Percentiles rank a stretch among this genome's conserved stretches.
Conservation (phyloP, 2,113 vertebrate species). For the Dromiciops gliroides region DNA sequence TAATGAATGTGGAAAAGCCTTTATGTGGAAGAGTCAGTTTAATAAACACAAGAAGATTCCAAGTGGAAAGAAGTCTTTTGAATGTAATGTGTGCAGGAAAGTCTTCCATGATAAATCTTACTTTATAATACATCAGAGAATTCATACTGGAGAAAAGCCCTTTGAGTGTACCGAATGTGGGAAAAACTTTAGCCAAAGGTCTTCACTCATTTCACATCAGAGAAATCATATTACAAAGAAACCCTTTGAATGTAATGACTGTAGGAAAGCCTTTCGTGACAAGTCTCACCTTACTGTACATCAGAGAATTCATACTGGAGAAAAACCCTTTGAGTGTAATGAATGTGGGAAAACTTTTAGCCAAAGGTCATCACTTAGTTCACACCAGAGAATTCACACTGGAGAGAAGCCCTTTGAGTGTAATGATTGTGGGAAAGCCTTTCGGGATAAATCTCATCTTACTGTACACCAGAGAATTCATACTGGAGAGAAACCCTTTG, state of each 20-base stretch:
- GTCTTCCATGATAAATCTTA: constrained; percentile 55
- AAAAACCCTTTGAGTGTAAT: constrained; percentile 53
- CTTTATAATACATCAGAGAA: constrained; percentile 60
- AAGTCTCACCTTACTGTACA: constrained; percentile 8
- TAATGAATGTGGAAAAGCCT: constrained; percentile 45
- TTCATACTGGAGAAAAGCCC: constrained; percentile 74
- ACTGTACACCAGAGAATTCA: constrained; percentile 60
- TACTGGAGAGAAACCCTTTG: constrained; percentile 67
- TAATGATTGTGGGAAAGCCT: constrained; percentile 60
- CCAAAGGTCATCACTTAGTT: constrained; percentile 56
- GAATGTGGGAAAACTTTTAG: constrained; percentile 65
- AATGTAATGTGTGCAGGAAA: constrained; percentile 63
- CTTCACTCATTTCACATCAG: constrained; percentile 5
- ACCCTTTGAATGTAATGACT: background rate
- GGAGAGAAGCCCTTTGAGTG: constrained; percentile 62
- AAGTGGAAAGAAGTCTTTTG: constrained; percentile 49
- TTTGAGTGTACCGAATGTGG: constrained; percentile 66
- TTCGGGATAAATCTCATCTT: constrained; percentile 62
- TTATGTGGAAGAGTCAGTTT: constrained; percentile 39
- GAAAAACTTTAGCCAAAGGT: constrained; percentile 24
- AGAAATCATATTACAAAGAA: constrained; percentile 11
- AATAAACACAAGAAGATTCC: constrained; percentile 52
- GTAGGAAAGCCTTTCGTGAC: background rate
- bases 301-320: constrained; percentile 14
- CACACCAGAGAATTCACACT: constrained; percentile 31